Base-by-base conservation (phyloP, 2,113 vertebrate genomes). In the Catharus fuscescens region DNA sequence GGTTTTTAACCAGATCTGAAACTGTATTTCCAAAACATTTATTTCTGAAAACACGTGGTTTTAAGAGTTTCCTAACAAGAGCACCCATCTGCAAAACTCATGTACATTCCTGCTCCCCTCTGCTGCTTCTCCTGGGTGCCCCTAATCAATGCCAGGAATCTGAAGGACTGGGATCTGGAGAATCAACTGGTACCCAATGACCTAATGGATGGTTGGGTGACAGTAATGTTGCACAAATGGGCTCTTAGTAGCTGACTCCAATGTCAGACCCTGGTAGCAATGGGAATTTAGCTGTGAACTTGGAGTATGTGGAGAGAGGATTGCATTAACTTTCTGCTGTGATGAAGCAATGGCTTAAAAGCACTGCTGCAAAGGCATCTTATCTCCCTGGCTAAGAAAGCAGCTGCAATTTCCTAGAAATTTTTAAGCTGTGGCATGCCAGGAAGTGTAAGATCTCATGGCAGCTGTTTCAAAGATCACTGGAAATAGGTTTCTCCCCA, bases 371-470 rank as follows among this genome's bases (percentile, higher is more conserved):
- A 72, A 86, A 90, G 36, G 69, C 73, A 74, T 86, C 85, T 95
- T 95, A 93, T 92, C 90, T 93, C n/a, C 60, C 72, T 86, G 78
- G 56, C 61, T 92, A 84, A 61, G 88, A 84, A 86, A 92, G 57
- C 88, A 96, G 88, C 82, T 92, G 72, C 78, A 64, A 45, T 95
- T 96, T 95, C 94, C 92, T 96, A 95, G 92, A 96, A 90, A 84
- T 78, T 83, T 94, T 93, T 62, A 74, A 88, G 80, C 88, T 56
- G 77, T 65, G 92, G 40, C 76, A 42, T 92, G 82, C 79, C 88
- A 90, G 92, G 88, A 94, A 73, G 66, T 64, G 53, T 26, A 94
- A 88, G 76, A 74, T 92, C 76, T 81, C 80, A 48, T 0, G 0
- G 66, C 85, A 90, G 80, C 92, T 96, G 77, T 94, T 95, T 70